Evolutionary conservation across 2,113 vertebrate genomes (phyloP).

Genomic region (Lipophrys pholis): DNA sequence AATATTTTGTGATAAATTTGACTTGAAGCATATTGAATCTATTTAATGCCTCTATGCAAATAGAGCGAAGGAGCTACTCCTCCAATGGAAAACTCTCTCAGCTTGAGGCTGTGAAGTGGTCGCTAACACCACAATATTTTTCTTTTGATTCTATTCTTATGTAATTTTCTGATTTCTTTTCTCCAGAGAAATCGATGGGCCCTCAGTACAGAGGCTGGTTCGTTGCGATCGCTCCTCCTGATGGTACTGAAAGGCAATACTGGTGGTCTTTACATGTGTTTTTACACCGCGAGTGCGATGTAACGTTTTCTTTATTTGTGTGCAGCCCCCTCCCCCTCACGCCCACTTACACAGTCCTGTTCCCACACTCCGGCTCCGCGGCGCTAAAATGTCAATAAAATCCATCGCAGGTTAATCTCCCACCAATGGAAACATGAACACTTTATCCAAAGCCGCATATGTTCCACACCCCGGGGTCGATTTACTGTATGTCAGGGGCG

Average conservation of each 20-base stretch:
- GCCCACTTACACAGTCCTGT: slow-evolving; percentile 30
- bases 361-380: slow-evolving; percentile 58
- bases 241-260: background rate
- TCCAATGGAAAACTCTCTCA: too few relatives aligned
- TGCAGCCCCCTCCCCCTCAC: slow-evolving; percentile 3
- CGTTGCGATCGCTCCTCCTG: background rate
- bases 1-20: too few relatives aligned
- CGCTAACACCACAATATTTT: too few relatives aligned
- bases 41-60: too few relatives aligned
- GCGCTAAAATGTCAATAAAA: slow-evolving; percentile 78
- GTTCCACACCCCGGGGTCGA: slow-evolving; percentile 77
- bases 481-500: slow-evolving; percentile 80
- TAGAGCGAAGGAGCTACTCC: too few relatives aligned
- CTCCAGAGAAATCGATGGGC: too few relatives aligned
- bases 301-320: slow-evolving; percentile 37
- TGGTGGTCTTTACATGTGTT: slow-evolving; percentile 15
- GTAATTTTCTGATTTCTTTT: too few relatives aligned
- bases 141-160: too few relatives aligned
- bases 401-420: slow-evolving; percentile 80
- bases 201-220: too few relatives aligned
- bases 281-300: slow-evolving; percentile 2
- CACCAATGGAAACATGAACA: slow-evolving; percentile 78
- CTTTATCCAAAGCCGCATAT: slow-evolving; percentile 80
- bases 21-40: too few relatives aligned
- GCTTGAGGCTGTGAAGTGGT: too few relatives aligned